Evolutionary conservation across 1,140 invertebrate species (phyloP).

Genomic region (Littorina saxatilis): DNA sequence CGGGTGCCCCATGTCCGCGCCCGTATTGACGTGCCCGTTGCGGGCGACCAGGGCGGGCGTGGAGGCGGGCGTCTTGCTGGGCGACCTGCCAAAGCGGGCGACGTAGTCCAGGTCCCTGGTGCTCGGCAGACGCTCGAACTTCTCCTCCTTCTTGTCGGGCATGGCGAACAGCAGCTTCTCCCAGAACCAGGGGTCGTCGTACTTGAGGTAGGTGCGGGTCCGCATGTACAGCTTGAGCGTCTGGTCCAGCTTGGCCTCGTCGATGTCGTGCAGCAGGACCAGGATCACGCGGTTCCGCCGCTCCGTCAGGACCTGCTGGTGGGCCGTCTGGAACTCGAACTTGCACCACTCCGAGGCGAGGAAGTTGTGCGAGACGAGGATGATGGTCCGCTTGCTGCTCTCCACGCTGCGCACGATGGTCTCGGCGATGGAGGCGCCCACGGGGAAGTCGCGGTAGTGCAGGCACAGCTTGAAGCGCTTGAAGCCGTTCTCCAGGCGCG

Average conservation of each 20-base stretch:
- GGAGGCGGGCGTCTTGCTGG: neutral
- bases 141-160: conserved; percentile 76
- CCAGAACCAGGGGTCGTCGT: conserved; percentile 89
- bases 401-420: conserved; percentile 56
- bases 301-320: conserved; percentile 57
- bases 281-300: conserved; percentile 53
- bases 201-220: conserved; percentile 81
- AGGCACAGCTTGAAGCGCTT: conserved; percentile 62
- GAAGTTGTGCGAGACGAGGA: conserved; percentile 59
- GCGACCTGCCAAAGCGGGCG: neutral
- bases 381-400: conserved; percentile 57
- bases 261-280: conserved; percentile 56
- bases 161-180: conserved; percentile 93
- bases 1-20: conserved; percentile 22
- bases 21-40: conserved; percentile 4
- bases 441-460: conserved; percentile 60
- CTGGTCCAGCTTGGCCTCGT: conserved; percentile 50
- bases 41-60: neutral
- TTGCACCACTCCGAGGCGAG: conserved; percentile 61
- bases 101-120: conserved; percentile 42
- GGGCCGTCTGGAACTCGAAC: conserved; percentile 63
- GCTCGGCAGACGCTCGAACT: conserved; percentile 38
- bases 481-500: conserved; percentile 55
- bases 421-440: conserved; percentile 59
- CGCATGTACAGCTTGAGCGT: conserved; percentile 70